phyloP scores from a whole-genome alignment of 1,140 invertebrate species.

The Cataglyphis hispanica region DNA sequence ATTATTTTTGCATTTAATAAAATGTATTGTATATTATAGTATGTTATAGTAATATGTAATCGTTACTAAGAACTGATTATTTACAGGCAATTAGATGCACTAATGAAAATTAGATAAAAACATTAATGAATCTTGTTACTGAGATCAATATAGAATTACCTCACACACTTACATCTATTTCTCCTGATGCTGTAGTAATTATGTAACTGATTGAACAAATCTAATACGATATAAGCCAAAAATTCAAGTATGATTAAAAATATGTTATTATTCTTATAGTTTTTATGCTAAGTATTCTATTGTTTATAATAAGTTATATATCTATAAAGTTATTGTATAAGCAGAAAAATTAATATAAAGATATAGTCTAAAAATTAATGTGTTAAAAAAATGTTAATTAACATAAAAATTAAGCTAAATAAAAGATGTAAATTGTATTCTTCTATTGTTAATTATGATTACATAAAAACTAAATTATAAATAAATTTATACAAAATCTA shows the following conservation, averaged over 20 bases:
- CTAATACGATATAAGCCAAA: conserved; percentile 37
- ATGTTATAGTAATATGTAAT: too few species aligned
- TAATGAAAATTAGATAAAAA: too few species aligned
- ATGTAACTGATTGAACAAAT: conserved; percentile 59
- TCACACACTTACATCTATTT: conserved; percentile 83
- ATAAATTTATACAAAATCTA: too few species aligned
- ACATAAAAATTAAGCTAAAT: too few species aligned
- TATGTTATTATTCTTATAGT: neutral
- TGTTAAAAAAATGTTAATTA: too few species aligned
- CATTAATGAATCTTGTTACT: conserved; percentile 88
- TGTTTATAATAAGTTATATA: too few species aligned
- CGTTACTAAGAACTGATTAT: conserved; percentile 25
- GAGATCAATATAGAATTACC: conserved; percentile 88
- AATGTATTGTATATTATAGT: too few species aligned
- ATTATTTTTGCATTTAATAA: neutral
- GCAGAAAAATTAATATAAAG: neutral
- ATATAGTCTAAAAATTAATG: neutral
- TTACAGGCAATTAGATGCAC: conserved; percentile 89
- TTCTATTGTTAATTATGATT: too few species aligned
- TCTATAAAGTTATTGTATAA: neutral
- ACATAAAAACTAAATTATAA: too few species aligned
- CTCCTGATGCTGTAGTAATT: conserved; percentile 28
- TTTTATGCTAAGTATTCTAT: too few species aligned
- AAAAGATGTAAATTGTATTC: too few species aligned
- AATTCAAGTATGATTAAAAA: conserved; percentile 3